Percentiles rank a stretch among this genome's conserved stretches.
phyloP scores from a whole-genome alignment of 1,140 invertebrate species.

The Lepidurus apus region DNA sequence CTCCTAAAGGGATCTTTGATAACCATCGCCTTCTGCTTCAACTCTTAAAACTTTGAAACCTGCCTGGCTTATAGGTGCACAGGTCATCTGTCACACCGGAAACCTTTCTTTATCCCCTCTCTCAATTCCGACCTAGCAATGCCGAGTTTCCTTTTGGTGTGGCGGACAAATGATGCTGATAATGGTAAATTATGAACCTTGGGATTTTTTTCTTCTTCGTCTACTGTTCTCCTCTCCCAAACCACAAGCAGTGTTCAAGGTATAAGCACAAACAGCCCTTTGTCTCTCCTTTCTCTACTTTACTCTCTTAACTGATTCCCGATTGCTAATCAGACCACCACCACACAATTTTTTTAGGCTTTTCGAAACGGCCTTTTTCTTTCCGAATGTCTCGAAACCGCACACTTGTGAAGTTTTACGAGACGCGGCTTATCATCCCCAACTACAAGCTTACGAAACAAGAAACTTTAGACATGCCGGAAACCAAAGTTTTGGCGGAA shows the following conservation, averaged over 20 bases:
- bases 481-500: background rate
- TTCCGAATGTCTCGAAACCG: background rate
- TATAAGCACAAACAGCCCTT: conserved; percentile 5
- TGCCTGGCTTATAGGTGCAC: conserved; percentile 12
- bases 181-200: conserved; percentile 12
- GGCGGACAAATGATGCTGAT: conserved; percentile 21
- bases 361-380: background rate
- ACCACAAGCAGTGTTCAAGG: background rate
- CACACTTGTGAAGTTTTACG: background rate
- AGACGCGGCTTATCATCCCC: too few relatives aligned
- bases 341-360: background rate
- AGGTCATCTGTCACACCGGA: conserved; percentile 20
- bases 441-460: background rate
- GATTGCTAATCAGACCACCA: conserved; percentile 6
- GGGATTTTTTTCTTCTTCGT: background rate
- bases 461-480: background rate
- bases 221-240: background rate
- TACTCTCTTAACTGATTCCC: background rate
- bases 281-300: background rate
- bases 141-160: background rate
- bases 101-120: background rate
- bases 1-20: background rate
- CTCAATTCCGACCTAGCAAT: background rate
- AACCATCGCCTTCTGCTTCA: conserved; percentile 16
- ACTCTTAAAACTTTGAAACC: conserved; percentile 15